phyloP scores from a whole-genome alignment of 2,113 vertebrate species.

The Seriola quinqueradiata region DNA sequence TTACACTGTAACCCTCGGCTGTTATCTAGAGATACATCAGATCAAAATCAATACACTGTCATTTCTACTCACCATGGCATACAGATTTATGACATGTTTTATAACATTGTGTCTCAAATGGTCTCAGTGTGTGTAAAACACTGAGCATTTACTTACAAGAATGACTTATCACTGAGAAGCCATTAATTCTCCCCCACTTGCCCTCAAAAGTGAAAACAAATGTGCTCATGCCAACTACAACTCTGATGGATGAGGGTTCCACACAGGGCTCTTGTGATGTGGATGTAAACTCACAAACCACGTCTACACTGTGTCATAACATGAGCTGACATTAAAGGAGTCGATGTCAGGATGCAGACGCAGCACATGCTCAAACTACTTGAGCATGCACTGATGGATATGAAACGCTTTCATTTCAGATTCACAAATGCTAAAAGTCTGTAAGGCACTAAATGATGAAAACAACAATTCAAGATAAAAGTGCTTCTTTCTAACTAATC shows the following conservation, averaged over 20 bases:
- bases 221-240: constrained; percentile 21
- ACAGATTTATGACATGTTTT: constrained; percentile 30
- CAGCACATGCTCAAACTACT: background rate
- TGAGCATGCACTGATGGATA: constrained; percentile 1
- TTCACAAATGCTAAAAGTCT: background rate
- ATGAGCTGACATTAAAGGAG: constrained; percentile 21
- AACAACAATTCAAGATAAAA: background rate
- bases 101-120: constrained; percentile 26
- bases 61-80: background rate
- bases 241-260: constrained; percentile 37
- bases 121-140: constrained; percentile 16
- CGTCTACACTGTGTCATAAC: constrained; percentile 13
- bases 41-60: constrained; percentile 17
- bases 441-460: background rate
- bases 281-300: constrained; percentile 28
- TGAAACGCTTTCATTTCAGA: background rate
- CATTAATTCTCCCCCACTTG: constrained; percentile 39
- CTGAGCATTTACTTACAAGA: constrained; percentile 18
- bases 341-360: background rate
- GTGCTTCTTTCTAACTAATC: background rate
- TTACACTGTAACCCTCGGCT: background rate
- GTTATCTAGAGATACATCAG: constrained; percentile 3
- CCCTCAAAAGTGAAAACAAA: constrained; percentile 51
- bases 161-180: constrained; percentile 10
- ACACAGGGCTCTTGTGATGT: constrained; percentile 19